Percentiles rank a stretch among this genome's conserved stretches.
phyloP scores from a whole-genome alignment of 30 jellyfish, hydroid and myxozoan genomes.

The Hydra vulgaris region DNA sequence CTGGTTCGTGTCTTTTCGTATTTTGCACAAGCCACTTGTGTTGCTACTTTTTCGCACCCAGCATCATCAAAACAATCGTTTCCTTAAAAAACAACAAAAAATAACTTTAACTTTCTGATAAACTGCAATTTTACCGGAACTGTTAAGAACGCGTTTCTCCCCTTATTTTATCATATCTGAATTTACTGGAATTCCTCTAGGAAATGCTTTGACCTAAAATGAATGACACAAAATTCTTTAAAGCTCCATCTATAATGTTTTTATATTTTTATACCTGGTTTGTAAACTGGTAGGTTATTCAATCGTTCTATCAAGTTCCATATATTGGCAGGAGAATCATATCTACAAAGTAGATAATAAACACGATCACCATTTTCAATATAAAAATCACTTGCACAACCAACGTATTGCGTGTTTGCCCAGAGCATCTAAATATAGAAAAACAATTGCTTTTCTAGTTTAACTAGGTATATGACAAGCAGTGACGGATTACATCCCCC shows the following conservation, averaged over 20 bases:
- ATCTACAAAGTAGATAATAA: background rate
- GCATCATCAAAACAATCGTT: background rate
- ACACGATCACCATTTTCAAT: background rate
- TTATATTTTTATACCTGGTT: background rate
- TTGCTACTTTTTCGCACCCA: background rate
- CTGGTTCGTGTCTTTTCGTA: background rate
- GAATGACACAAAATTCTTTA: background rate
- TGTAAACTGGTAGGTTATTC: background rate
- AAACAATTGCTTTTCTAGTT: no score
- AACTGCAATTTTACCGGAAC: no score
- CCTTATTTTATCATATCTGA: no score
- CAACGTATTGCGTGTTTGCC: background rate
- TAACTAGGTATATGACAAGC: no score
- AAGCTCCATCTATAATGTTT: background rate
- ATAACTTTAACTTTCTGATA: no score
- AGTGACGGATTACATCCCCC: no score
- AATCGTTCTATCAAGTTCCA: background rate
- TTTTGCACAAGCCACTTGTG: background rate
- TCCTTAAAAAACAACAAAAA: background rate
- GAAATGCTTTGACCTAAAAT: background rate
- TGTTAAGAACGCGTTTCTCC: no score
- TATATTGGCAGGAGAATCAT: background rate
- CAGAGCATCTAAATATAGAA: background rate
- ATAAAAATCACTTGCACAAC: background rate
- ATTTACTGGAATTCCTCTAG: background rate